Percentiles rank a stretch among this genome's conserved stretches.
Evolutionary conservation across 2,113 vertebrate species (phyloP).

Genomic region (Phyllostomus discolor): DNA sequence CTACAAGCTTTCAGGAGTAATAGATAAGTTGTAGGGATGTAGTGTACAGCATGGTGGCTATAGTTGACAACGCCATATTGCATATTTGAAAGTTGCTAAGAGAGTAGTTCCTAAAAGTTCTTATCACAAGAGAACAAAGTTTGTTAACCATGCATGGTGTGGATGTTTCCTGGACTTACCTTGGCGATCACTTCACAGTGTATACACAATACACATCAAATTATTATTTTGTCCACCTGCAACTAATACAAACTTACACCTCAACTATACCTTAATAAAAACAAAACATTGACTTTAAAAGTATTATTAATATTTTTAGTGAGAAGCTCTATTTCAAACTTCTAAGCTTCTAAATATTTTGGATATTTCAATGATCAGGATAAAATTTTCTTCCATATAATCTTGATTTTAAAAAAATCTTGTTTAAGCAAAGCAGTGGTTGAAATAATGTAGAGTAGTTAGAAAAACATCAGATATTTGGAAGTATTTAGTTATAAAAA

Average conservation of each 20-base stretch:
- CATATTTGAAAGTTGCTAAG: neutral
- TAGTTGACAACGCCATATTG: neutral
- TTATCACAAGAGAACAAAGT: neutral
- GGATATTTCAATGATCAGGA: neutral
- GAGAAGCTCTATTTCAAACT: neutral
- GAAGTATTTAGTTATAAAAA: conserved; percentile 25
- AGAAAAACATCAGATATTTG: neutral
- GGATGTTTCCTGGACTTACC: neutral
- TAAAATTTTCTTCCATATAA: neutral
- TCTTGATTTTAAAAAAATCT: neutral
- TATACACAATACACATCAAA: neutral
- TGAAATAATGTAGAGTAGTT: neutral
- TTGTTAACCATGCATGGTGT: neutral
- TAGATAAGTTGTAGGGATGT: too few relatives aligned
- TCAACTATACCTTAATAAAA: neutral
- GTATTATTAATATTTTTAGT: neutral
- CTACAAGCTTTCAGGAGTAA: neutral
- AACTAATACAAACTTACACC: neutral
- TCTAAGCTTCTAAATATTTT: neutral
- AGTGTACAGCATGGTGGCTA: neutral
- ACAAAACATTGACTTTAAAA: neutral
- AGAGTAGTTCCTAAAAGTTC: neutral
- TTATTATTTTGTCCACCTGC: neutral
- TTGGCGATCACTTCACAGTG: neutral
- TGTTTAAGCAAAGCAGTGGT: neutral